Conservation (phyloP, 2,888 invertebrate species). For the Eristalis arbustorum region DNA sequence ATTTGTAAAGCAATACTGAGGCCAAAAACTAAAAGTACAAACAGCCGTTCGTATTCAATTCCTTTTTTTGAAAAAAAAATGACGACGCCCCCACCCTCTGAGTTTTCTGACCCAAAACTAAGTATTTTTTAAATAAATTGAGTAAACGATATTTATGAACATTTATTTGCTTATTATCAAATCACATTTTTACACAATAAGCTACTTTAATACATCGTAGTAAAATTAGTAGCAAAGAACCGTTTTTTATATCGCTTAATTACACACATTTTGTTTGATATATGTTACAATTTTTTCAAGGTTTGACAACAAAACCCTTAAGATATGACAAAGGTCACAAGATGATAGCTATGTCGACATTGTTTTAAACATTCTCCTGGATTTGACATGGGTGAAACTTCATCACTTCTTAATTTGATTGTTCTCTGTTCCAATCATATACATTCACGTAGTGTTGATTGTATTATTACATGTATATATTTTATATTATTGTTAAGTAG, state of each 20-base stretch:
- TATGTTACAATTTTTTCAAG: not conserved
- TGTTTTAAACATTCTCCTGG: not conserved
- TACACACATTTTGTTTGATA: not conserved
- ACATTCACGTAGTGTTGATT: not conserved
- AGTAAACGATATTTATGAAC: too few species aligned
- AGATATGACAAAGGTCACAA: not conserved
- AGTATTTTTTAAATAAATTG: too few species aligned
- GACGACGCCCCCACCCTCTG: too few species aligned
- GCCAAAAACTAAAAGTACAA: too few species aligned
- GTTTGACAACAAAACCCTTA: not conserved
- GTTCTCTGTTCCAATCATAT: not conserved
- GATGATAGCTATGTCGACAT: not conserved
- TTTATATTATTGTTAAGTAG: not conserved
- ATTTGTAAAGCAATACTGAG: too few species aligned
- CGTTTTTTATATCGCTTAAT: not conserved
- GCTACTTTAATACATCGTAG: too few species aligned
- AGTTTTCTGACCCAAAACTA: too few species aligned
- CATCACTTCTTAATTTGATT: not conserved
- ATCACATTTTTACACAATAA: too few species aligned
- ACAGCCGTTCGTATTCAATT: too few species aligned
- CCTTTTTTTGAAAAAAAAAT: too few species aligned
- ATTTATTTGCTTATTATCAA: too few species aligned
- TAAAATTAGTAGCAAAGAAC: not conserved
- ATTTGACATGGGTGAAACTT: not conserved
- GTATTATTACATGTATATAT: not conserved